Conservation (phyloP, 2,113 vertebrate genomes). For the Aramus guarauna region DNA sequence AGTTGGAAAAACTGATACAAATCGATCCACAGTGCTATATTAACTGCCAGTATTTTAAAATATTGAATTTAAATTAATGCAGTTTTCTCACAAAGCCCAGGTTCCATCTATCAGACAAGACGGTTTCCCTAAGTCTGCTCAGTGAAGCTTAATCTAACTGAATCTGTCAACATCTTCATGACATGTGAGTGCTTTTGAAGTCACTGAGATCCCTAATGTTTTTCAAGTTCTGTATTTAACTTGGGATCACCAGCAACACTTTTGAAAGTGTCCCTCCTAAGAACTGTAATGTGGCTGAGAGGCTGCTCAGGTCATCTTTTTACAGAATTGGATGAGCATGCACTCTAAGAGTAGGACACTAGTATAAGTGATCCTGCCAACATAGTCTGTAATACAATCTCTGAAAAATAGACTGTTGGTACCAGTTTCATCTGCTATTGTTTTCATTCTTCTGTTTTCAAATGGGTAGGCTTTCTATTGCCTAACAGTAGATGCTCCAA, state of each 20-base stretch:
- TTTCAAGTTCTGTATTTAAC: neutral
- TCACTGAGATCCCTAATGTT: neutral
- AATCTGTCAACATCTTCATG: neutral
- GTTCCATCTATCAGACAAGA: neutral
- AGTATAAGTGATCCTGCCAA: neutral
- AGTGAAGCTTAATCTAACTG: neutral
- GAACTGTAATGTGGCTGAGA: neutral
- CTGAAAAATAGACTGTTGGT: neutral
- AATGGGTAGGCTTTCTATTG: neutral
- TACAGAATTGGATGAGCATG: neutral
- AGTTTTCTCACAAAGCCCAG: neutral
- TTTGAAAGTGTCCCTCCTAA: neutral
- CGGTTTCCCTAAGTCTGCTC: neutral
- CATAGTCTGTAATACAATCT: neutral
- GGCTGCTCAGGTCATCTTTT: neutral
- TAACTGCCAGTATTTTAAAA: neutral
- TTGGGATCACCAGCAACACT: neutral
- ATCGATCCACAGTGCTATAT: neutral
- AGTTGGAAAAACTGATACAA: neutral
- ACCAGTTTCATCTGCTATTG: neutral
- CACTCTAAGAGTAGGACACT: neutral
- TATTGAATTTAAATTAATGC: neutral
- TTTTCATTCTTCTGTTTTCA: neutral
- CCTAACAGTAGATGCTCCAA: neutral
- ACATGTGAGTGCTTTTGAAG: neutral